Evolutionary conservation across 2,888 invertebrate genomes (phyloP), one percentile per base, ranked within the genome.

Genomic region (Tetanocera ferruginea): DNA sequence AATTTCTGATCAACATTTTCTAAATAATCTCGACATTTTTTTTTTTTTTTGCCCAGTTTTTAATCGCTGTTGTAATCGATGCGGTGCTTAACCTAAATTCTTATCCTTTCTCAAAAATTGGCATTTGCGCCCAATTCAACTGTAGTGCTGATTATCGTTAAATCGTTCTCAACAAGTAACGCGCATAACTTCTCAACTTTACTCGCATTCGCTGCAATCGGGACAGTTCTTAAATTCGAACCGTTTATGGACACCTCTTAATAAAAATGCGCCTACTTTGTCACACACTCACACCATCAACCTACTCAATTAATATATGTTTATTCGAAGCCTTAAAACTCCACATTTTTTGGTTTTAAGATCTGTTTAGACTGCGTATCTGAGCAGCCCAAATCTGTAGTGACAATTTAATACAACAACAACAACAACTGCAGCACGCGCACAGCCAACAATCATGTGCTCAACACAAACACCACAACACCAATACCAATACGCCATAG

Each of bases 321-420:
- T 62, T 17, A 60, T 8, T n/a, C 31, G 62, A 49, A 69, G 3
- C 17, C 69, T 25, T 19, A n/a, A 25, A 57, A 37, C 19, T 43
- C 14, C 57, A 72, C 1, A 11, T 11, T 43, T 43, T 43, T 43
- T 14, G 1, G 2, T 43, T 11, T 60, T 37, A 72, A 34, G 37
- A 71, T 57, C 57, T 37, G 57, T 60, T 72, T 25, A 71, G 23
- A 14, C 60, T 57, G 71, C 71, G 55, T 71, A 55, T 71, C 71
- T 71, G 71, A 31, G 23, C 60, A 60, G 72, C 37, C 37, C 57
- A 25, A 55, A 72, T 57, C 52, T 31, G 52, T 23, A 66, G 6
- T 74, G 74, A 74, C 74, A 66, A 74, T 52, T 74, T 74, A 74
- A 74, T 74, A 49, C 62, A 49, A 49, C 69, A 19, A 49, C 52